Conservation (phyloP, 2,113 vertebrate genomes). For the Echinops telfairi region DNA sequence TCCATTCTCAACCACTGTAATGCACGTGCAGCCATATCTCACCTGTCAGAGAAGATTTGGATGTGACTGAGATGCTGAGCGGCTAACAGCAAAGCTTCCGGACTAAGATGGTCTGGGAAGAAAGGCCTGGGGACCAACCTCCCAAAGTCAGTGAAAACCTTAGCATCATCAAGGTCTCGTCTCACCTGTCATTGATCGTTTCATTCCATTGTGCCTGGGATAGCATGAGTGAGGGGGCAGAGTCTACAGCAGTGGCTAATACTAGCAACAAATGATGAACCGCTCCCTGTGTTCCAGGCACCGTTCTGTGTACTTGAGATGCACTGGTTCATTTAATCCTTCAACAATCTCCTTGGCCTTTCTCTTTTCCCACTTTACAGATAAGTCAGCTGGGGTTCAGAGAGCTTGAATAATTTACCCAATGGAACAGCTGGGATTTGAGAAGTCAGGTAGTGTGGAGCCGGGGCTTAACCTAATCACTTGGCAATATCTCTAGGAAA, state of each 20-base stretch:
- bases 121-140: neutral
- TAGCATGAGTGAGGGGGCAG: neutral
- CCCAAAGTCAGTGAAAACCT: neutral
- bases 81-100: neutral
- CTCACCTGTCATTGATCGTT: neutral
- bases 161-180: neutral
- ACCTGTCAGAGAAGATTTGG: neutral
- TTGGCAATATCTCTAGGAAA: neutral
- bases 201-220: neutral
- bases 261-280: neutral
- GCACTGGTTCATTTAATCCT: neutral
- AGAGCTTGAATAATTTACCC: neutral
- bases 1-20: neutral
- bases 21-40: neutral
- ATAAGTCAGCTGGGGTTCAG: constrained; percentile 11
- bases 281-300: neutral
- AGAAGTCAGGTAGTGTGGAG: neutral
- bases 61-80: neutral
- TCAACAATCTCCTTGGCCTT: neutral
- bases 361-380: neutral
- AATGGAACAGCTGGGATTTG: neutral
- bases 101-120: neutral
- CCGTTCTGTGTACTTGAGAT: neutral
- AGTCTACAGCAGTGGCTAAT: neutral
- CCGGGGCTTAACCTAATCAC: neutral